Conservation (phyloP, 2,888 invertebrate genomes). For the Artemia sinica region DNA sequence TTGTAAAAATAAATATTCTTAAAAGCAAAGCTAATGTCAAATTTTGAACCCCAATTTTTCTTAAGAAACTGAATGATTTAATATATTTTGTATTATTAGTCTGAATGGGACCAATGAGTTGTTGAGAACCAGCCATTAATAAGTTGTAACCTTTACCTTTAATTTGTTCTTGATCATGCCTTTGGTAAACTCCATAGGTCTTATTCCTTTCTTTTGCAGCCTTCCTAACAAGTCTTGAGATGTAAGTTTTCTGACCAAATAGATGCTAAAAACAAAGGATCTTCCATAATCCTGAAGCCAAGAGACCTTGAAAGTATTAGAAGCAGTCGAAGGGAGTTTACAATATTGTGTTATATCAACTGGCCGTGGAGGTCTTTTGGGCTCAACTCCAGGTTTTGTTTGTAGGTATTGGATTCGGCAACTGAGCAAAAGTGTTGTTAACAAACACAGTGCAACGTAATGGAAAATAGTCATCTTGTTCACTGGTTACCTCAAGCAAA, state of each 20-base stretch:
- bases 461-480: conserved; percentile 88
- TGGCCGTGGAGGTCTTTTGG: conserved; percentile 85
- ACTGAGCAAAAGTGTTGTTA: conserved; percentile 69
- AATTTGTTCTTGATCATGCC: conserved; percentile 54
- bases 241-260: conserved; percentile 68
- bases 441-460: conserved; percentile 79
- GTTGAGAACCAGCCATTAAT: too few species aligned
- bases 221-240: conserved; percentile 62
- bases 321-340: conserved; percentile 64
- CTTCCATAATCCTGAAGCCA: conserved; percentile 81
- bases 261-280: conserved; percentile 61
- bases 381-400: conserved; percentile 92
- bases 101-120: too few species aligned
- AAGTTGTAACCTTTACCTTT: not conserved
- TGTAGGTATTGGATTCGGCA: conserved; percentile 89
- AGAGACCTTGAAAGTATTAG: conserved; percentile 66
- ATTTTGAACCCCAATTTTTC: too few species aligned
- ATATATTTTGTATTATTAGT: too few species aligned
- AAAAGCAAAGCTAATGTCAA: too few species aligned
- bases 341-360: conserved; percentile 81
- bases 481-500: conserved; percentile 69
- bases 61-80: too few species aligned
- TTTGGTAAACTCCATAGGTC: conserved; percentile 75
- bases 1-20: too few species aligned
- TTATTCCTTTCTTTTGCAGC: conserved; percentile 64